phyloP scores from a whole-genome alignment of 2,797 vertebrate species.

The Rhyacichthys aspro region DNA sequence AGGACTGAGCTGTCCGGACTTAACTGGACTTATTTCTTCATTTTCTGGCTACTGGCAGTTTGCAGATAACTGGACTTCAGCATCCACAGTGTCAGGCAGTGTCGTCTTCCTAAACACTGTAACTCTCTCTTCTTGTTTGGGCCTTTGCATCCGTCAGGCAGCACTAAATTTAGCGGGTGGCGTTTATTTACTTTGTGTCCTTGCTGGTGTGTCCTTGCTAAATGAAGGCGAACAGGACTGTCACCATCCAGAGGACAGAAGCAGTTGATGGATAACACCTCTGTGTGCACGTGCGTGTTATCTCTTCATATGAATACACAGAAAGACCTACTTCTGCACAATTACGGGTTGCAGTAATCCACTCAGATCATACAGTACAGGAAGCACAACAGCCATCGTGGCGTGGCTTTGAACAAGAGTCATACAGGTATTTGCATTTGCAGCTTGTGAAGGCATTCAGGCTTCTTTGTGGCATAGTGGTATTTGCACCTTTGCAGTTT shows the following conservation, averaged over 20 bases:
- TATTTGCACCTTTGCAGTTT: constrained; percentile 77
- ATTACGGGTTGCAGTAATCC: constrained; percentile 46
- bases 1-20: constrained; percentile 48
- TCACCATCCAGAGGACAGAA: constrained; percentile 67
- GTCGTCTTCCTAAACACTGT: constrained; percentile 27
- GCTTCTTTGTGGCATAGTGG: constrained; percentile 66
- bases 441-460: constrained; percentile 67
- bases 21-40: constrained; percentile 45
- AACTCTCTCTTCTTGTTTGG: constrained; percentile 39
- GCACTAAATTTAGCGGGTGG: constrained; percentile 75
- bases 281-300: constrained; percentile 11
- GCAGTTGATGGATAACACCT: constrained; percentile 57
- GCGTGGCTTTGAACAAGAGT: constrained; percentile 39
- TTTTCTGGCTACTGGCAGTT: constrained; percentile 3
- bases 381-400: constrained; percentile 57
- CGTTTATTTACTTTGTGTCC: constrained; percentile 80
- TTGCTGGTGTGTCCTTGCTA: constrained; percentile 81
- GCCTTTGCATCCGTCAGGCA: constrained; percentile 48
- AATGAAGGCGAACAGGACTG: constrained; percentile 73
- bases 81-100: constrained; percentile 19
- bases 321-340: constrained; percentile 22
- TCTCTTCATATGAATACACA: constrained; percentile 10
- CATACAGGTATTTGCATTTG: constrained; percentile 74
- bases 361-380: constrained; percentile 57
- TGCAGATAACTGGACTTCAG: constrained; percentile 29